A percentile compares a stretch with the other conserved stretches of the same genome.
phyloP scores from a whole-genome alignment of 2,797 vertebrate genomes.

The Typhlichthys eigenmanni region DNA sequence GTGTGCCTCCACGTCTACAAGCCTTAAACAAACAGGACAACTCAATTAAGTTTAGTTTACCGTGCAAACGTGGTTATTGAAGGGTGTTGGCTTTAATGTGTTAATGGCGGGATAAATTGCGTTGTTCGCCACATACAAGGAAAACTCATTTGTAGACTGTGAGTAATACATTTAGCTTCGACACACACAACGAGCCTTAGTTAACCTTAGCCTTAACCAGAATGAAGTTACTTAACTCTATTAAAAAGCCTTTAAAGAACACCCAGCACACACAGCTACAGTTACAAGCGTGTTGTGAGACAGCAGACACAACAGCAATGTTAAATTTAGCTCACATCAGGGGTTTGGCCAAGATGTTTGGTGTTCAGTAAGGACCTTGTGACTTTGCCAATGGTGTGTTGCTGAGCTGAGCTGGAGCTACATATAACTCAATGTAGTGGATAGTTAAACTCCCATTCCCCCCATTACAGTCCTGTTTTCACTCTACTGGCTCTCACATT shows the following conservation, averaged over 20 bases:
- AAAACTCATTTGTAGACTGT: constrained; percentile 36
- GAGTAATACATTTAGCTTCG: constrained; percentile 38
- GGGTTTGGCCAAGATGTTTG: neutral
- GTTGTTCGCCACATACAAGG: constrained; percentile 16
- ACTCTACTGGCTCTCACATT: neutral
- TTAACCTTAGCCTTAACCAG: neutral
- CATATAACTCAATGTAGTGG: too few relatives aligned
- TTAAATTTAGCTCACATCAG: constrained; percentile 34
- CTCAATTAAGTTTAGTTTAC: constrained; percentile 59
- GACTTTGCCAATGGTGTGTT: too few relatives aligned
- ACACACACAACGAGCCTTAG: constrained; percentile 23
- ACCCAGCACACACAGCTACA: neutral
- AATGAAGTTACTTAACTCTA: constrained; percentile 3
- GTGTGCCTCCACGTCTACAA: constrained; percentile 11
- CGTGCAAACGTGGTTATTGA: constrained; percentile 48
- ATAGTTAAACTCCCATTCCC: too few relatives aligned
- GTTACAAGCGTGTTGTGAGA: constrained; percentile 1
- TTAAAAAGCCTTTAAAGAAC: constrained; percentile 1
- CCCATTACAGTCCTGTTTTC: too few relatives aligned
- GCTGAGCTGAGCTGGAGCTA: too few relatives aligned
- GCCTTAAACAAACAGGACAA: constrained; percentile 44
- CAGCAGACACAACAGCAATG: neutral
- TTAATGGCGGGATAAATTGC: constrained; percentile 32
- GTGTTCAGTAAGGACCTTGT: too few relatives aligned
- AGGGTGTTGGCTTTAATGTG: constrained; percentile 46